Evolutionary conservation across 2,113 vertebrate species (phyloP), one percentile per base, ranked within the genome.

Genomic region (Setophaga kirtlandii): DNA sequence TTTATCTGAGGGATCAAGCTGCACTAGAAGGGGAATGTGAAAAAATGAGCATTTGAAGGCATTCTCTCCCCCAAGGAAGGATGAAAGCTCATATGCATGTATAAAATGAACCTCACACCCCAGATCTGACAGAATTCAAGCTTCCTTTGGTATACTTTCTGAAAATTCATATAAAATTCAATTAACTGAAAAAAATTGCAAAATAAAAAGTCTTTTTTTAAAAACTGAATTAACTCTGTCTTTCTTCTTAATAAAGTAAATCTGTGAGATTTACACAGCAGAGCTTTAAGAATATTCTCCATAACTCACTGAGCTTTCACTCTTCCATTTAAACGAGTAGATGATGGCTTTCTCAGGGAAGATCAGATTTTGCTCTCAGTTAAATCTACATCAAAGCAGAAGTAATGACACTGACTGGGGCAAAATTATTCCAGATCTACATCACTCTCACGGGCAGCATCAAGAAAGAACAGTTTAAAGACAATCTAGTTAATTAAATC

Each of bases 1-100:
- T 90, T 94, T 95, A 93, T 91, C 87, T 44, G 47, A 37, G 50
- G 87, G 67, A 91, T 92, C 39, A 70, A 81, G 56, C 56, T 86
- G 64, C 8, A 3, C 50, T 83, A 82, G 52, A 95, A 79, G 33
- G 17, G 11, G 42, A 93, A 83, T 31, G 64, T 75, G 59, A 59
- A 94, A 89, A 95, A 91, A 73, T 18, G 68, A 50, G 20, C n/a
- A 47, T 83, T 90, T 74, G 55, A 90, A 90, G 64, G n/a, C 39
- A 20, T 68, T 68, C 28, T 90, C 41, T 69, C 15, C 49, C 49
- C 53, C 5, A 39, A 83, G 41, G 64, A 56, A 84, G 37, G 28
- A 76, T 44, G 44, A 83, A 83, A 94, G 56, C 27, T 86, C 68
- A 30, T 25, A n/a, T 6, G n/a, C 4, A 1, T 12, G 16, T 22